Base-by-base conservation (phyloP, 1,140 invertebrate species). In the Coptotermes formosanus region DNA sequence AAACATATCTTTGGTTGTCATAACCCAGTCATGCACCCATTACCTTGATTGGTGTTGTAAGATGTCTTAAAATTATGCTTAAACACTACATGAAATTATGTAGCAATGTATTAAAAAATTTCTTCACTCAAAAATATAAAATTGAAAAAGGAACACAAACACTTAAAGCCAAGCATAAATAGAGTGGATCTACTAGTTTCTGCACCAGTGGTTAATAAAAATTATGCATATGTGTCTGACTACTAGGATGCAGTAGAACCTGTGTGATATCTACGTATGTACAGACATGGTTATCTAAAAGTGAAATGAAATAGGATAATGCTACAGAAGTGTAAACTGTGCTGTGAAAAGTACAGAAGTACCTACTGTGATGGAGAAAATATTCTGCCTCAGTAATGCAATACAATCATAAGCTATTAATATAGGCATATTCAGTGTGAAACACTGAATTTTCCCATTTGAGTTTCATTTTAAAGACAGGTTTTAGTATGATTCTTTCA, bases 381-480 rank as follows among this genome's bases (percentile, higher is more conserved):
- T 75, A 75, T 25, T 75, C 19, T 55, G 19, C 19, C 52, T 55
- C 52, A 55, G 52, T 0, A 30, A 30, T 75, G 16, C 64, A 7
- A n/a, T 21, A 64, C 25, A 75, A 14, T n/a, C 14, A 75, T 25
- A 75, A 2, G 14, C 64, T 30, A 75, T 30, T 75, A 75, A 30
- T 75, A 6, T 75, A 75, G n/a, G 64, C 64, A 30, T n/a, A 30
- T 75, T 75, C 7, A 75, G 64, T 30, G n/a, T 30, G 4, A 75
- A 75, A 75, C 64, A 75, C n/a, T 75, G 64, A 30, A 75, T 75
- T 75, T 75, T 75, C 64, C n/a, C 64, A 75, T 75, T 64, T 64
- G 59, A 64, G 59, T 64, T 64, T n/a, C 12, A 23, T 64, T 64
- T 64, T n/a, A 48, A 12, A 48, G 9, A 48, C 45, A 48, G 7